These are phyloP conservation scores for Sinocyclocheilus grahami DNA, from an alignment of 2,113 vertebrate genomes.

Conservation along the genomic window DNA sequence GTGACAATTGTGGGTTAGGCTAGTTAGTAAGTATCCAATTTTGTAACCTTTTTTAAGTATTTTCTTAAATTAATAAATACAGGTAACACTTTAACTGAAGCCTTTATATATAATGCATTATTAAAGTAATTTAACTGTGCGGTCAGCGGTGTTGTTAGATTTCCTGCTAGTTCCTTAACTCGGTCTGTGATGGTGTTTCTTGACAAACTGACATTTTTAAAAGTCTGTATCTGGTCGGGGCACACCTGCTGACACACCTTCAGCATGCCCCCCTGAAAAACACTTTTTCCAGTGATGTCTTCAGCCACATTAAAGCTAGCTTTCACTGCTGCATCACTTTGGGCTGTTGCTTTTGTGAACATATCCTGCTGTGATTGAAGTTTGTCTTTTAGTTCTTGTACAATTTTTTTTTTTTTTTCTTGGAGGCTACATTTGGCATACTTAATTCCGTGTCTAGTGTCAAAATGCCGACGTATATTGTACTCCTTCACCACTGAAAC, in stretches of 20 bases:
- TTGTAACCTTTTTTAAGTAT: too few species aligned
- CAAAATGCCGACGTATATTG: constrained; percentile 29
- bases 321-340: constrained; percentile 61
- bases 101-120: too few species aligned
- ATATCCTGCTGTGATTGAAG: neutral
- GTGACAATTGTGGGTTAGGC: too few species aligned
- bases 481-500: constrained; percentile 21
- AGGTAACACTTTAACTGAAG: too few species aligned
- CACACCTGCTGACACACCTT: neutral
- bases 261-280: neutral
- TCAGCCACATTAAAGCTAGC: constrained; percentile 63
- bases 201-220: constrained; percentile 64
- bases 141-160: constrained; percentile 27
- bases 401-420: constrained; percentile 56
- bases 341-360: constrained; percentile 27
- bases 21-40: too few species aligned
- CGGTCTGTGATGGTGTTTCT: constrained; percentile 62
- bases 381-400: constrained; percentile 62
- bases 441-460: constrained; percentile 55
- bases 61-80: too few species aligned
- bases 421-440: constrained; percentile 53
- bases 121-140: neutral
- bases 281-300: neutral
- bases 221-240: constrained; percentile 57
- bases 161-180: constrained; percentile 55